Conservation (phyloP, 2,888 invertebrate species). For the Alsophila aescularia region DNA sequence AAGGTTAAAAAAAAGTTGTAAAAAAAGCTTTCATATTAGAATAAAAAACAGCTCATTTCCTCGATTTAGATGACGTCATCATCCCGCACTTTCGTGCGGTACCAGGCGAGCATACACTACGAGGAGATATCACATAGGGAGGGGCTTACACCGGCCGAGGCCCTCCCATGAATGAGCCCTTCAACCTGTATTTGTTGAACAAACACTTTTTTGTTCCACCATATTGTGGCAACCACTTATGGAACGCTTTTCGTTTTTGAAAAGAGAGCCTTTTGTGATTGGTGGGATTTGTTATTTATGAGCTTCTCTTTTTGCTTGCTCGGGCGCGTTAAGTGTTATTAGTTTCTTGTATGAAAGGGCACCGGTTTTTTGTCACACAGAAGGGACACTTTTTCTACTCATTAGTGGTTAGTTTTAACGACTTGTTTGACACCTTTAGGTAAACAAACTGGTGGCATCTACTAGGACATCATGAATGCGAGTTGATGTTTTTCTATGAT, state of each 20-base stretch:
- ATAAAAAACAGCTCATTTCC: too few relatives aligned
- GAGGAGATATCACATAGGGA: slow-evolving; percentile 44
- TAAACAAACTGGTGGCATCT: slow-evolving; percentile 32
- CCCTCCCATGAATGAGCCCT: slow-evolving; percentile 34
- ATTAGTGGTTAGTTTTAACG: slow-evolving; percentile 12
- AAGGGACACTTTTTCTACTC: slow-evolving; percentile 13
- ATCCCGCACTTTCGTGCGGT: slow-evolving; percentile 44
- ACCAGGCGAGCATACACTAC: slow-evolving; percentile 55
- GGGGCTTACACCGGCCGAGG: slow-evolving; percentile 40
- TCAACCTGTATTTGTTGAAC: slow-evolving; percentile 34
- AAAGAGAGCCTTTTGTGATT: slow-evolving; percentile 28
- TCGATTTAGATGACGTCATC: slow-evolving; percentile 52
- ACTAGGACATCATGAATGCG: slow-evolving; percentile 29
- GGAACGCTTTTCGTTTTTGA: slow-evolving; percentile 18
- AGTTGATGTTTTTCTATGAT: slow-evolving; percentile 1
- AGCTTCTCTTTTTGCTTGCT: slow-evolving; percentile 1
- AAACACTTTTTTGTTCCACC: slow-evolving; percentile 36
- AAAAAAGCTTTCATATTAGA: not conserved
- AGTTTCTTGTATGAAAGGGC: not conserved
- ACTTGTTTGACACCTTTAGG: slow-evolving; percentile 14
- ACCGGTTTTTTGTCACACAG: not conserved
- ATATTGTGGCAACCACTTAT: slow-evolving; percentile 23
- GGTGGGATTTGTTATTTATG: slow-evolving; percentile 30
- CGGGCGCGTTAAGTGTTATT: slow-evolving; percentile 4
- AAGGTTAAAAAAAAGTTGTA: too few relatives aligned